Percentiles rank a stretch among this genome's conserved stretches.
Evolutionary conservation across 2,888 invertebrate genomes (phyloP).

Genomic region (Lordiphosa andalusiaca): DNA sequence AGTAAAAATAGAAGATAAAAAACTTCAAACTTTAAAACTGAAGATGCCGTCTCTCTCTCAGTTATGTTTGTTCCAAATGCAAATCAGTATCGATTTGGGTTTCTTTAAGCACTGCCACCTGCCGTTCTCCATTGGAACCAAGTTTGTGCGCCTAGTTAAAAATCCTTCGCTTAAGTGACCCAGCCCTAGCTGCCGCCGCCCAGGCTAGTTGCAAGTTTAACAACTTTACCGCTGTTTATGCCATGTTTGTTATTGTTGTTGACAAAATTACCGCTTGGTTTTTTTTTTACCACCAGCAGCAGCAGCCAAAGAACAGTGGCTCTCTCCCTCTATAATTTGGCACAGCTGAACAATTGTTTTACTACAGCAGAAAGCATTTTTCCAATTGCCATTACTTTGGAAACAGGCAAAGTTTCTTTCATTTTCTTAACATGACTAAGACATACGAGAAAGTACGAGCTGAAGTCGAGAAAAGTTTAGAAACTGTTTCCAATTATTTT

Average conservation of each 20-base stretch:
- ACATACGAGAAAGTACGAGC: too few relatives aligned
- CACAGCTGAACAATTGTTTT: too few relatives aligned
- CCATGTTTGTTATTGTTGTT: slow-evolving; percentile 19
- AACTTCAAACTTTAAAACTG: slow-evolving; percentile 26
- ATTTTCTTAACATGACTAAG: too few relatives aligned
- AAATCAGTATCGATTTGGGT: slow-evolving; percentile 23
- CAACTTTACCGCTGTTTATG: slow-evolving; percentile 21
- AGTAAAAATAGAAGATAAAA: slow-evolving; percentile 20
- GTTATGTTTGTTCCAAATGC: too few relatives aligned
- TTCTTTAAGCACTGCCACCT: slow-evolving; percentile 13
- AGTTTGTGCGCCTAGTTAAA: slow-evolving; percentile 20
- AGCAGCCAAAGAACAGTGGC: slow-evolving; percentile 7
- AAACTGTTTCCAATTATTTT: too few relatives aligned
- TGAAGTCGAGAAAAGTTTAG: too few relatives aligned
- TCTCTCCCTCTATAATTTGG: too few relatives aligned
- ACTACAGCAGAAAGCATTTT: too few relatives aligned
- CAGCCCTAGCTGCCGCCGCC: slow-evolving; percentile 14
- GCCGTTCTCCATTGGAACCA: not conserved
- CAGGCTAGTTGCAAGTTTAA: slow-evolving; percentile 6
- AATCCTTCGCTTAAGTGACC: slow-evolving; percentile 13
- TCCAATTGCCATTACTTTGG: too few relatives aligned
- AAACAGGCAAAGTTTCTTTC: too few relatives aligned
- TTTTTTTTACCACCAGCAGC: slow-evolving; percentile 31
- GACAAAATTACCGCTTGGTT: slow-evolving; percentile 45
- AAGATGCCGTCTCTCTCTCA: slow-evolving; percentile 3